Evolutionary conservation across 2,113 vertebrate genomes (phyloP).

Genomic region (Panthera uncia): DNA sequence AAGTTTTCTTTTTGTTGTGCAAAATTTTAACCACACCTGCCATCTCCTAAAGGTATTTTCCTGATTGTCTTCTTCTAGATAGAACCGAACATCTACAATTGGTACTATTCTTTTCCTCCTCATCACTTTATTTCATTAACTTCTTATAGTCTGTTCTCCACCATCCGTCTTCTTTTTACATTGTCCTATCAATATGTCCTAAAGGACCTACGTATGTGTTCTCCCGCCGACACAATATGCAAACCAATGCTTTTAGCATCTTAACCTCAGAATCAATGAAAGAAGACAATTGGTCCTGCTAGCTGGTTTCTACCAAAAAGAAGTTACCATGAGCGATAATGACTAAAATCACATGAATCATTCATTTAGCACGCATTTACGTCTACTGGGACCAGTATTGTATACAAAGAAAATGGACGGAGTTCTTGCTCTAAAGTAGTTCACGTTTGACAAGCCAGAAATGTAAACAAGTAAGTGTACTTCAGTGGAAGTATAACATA

Average conservation of each 20-base stretch:
- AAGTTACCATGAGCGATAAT: neutral
- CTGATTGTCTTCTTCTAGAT: neutral
- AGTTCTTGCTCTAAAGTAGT: neutral
- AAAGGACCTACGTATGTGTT: neutral
- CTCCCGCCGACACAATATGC: neutral
- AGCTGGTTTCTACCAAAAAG: neutral
- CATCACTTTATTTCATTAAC: neutral
- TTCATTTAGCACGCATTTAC: neutral
- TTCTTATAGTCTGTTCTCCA: neutral
- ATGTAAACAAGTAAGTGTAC: neutral
- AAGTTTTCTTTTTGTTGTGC: neutral
- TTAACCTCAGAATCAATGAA: constrained; percentile 7
- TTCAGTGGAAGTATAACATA: neutral
- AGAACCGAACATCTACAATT: neutral
- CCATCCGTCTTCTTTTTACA: neutral
- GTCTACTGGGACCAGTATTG: neutral
- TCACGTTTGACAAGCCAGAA: neutral
- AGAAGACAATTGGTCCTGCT: neutral
- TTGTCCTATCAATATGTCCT: neutral
- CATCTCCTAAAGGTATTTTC: neutral
- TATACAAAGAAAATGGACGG: neutral
- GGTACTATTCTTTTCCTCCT: neutral
- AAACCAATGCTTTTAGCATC: neutral
- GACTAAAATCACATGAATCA: neutral
- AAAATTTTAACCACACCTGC: neutral